Base-by-base conservation (phyloP, 1,140 invertebrate genomes). In the Leptinotarsa defecta region DNA sequence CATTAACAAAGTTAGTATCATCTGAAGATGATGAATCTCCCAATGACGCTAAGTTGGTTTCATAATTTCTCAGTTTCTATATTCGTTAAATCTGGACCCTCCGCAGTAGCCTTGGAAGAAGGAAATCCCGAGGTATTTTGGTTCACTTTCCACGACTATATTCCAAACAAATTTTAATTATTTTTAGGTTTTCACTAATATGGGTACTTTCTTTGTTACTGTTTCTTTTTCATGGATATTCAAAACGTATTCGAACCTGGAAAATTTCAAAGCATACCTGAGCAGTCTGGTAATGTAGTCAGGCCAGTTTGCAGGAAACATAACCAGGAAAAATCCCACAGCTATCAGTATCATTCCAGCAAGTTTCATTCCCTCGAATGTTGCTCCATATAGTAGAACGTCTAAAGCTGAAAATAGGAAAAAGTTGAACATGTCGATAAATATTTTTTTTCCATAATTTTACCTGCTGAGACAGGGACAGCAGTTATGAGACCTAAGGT, bases 251-350 rank as follows among this genome's bases (percentile, higher is more conserved):
- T 43, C 34, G 34, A 43, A 43, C 34, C 34, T 43, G 34, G 2
- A 43, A 11, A 0, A 43, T 8, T 11, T 43, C 0, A 57, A 57
- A 57, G 5, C n/a, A 17, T 57, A 96, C 94, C 94, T 92, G 78
- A 97, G 88, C 67, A 96, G 86, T 80, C 94, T 89, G 76, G 94
- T 96, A 83, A 97, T 95, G 84, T 96, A 97, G 83, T 96, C 93
- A 3, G 96, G 95, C 96, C 96, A 98, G 86, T 97, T 96, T 84
- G 96, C 94, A 3, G 96, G 96, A 80, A 98, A 94, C 91, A 98
- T 94, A 68, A 97, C 95, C 48, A 98, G 89, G 83, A 96, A 95
- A 87, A 97, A 97, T 69, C 95, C 95, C 71, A 96, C 93, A 4
- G 93, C 91, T 81, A 97, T 96, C 15, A 97, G 87, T 74, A 97